These are phyloP conservation scores for Heterodera schachtii DNA, from an alignment of 1,140 invertebrate genomes.

Conservation along the genomic window DNA sequence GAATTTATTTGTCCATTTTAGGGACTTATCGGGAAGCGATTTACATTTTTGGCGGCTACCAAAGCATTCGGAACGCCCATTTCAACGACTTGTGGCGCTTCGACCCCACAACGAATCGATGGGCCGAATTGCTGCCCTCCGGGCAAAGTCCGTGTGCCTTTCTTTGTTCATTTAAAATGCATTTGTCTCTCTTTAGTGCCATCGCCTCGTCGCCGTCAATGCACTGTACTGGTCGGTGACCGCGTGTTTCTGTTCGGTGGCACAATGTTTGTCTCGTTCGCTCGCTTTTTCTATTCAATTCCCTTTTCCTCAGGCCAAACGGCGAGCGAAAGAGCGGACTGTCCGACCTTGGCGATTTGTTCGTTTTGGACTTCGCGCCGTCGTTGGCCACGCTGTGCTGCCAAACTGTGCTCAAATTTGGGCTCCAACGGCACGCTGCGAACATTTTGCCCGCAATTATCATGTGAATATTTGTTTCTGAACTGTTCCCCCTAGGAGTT, in stretches of 20 bases:
- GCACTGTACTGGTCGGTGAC: constrained; percentile 75
- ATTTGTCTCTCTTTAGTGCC: constrained; percentile 66
- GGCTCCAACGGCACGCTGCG: background rate
- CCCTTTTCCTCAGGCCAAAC: constrained; percentile 34
- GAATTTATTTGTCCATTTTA: constrained; percentile 57
- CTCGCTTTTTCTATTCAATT: background rate
- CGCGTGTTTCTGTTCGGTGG: constrained; percentile 82
- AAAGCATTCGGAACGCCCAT: constrained; percentile 76
- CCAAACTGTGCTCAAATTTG: constrained; percentile 31
- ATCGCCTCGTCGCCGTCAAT: constrained; percentile 77
- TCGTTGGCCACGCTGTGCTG: constrained; percentile 31
- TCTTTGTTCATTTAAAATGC: background rate
- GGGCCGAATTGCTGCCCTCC: constrained; percentile 52
- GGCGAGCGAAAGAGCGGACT: constrained; percentile 31
- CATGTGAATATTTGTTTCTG: background rate
- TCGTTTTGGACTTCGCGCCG: constrained; percentile 43
- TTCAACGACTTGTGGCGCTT: constrained; percentile 81
- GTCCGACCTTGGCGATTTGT: constrained; percentile 47
- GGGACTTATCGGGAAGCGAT: constrained; percentile 77
- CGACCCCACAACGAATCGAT: constrained; percentile 65
- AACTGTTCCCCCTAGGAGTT: too few relatives aligned
- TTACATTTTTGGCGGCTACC: constrained; percentile 86
- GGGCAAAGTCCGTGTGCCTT: constrained; percentile 11
- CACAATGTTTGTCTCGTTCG: constrained; percentile 70
- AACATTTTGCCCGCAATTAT: constrained; percentile 21